Evolutionary conservation across 2,797 vertebrate genomes (phyloP), one percentile per base, ranked within the genome.

Genomic region (Molossus alvarezi): DNA sequence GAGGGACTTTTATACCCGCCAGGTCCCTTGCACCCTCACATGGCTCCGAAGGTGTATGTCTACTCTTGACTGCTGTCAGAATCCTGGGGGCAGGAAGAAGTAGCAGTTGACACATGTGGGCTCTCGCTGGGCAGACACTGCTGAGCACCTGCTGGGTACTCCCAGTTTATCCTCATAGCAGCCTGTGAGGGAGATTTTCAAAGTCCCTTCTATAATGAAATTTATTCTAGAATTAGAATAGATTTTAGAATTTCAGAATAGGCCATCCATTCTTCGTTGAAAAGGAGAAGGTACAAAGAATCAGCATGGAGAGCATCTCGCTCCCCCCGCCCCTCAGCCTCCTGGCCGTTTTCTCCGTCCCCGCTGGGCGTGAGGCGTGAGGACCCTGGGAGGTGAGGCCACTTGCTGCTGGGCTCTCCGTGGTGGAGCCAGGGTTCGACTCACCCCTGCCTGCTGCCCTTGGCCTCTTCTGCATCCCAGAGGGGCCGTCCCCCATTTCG

Each of bases 61-160:
- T 23, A 25, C 17, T 69, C 14, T 41, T 5, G 17, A 33, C 7
- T 25, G 14, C 33, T 51, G 51, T 84, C 53, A 53, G 77, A 37
- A 6, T 27, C 79, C 67, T 27, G 41, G 72, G 21, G 29, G 45
- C 20, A 85, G 45, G 5, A 18, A 11, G 15, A 20, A 69, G 25
- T 20, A 41, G 14, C 14, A 25, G 14, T 55, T 33, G 57, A 71
- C 6, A 9, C 4, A 0, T 9, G 14, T 0, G 33, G 21, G n/a
- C 4, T 12, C 3, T 69, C n/a, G 12, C 51, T 5, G 3, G 41
- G 23, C 20, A 48, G 37, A 95, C 17, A 9, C 13, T 62, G 55
- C 76, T 41, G 8, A 71, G 64, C 15, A 9, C 29, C 37, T 71
- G 53, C 17, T 37, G 94, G 55, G 53, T 25, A 15, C 41, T 71